Base-by-base conservation (phyloP, 2,888 invertebrate species). In the Scaptomyza parva region DNA sequence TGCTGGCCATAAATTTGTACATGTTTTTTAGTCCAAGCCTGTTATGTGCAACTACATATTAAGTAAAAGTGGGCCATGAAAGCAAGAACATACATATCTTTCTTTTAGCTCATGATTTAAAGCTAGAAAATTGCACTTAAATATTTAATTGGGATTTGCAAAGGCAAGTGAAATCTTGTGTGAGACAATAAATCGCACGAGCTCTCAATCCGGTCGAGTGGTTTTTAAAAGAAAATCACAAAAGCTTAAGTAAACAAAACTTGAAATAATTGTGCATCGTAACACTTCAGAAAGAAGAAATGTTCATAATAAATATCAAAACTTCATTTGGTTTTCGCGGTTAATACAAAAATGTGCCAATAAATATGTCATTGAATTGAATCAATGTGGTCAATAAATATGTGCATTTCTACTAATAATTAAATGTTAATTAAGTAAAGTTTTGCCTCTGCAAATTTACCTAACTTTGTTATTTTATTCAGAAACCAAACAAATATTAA, bases 1-100 rank as follows among this genome's bases (percentile, higher is more conserved):
- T 86, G 80, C 67, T 52, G 67, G 52, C 70, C 71, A 83, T 86
- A 86, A 86, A 83, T 71, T 82, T 64, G 17, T 50, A 51, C 66
- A 61, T 64, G 41, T 37, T 68, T 59, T 54, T 40, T 51, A 62
- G 59, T 17, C 22, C 43, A 40, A 50, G 60, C 59, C 51, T 30
- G 50, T 43, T 72, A 59, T 50, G 60, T 33, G 45, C 12, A 57
- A 35, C 54, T 51, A 41, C 52, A 44, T 40, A 60, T 50, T 47
- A 52, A 70, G 39, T 37, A 39, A 53, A 70, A 52, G 37, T 70
- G 59, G 59, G 55, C 52, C 71, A 64, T 18, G 70, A 40, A 54
- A 54, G 59, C 40, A 41, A 30, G 41, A 22, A 9, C 14, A 35
- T 8, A 14, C 2, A 7, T 20, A 12, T 12, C 12, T 30, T 22